These are phyloP conservation scores for Pipa parva DNA, from an alignment of 2,113 vertebrate genomes.

Conservation along the genomic window DNA sequence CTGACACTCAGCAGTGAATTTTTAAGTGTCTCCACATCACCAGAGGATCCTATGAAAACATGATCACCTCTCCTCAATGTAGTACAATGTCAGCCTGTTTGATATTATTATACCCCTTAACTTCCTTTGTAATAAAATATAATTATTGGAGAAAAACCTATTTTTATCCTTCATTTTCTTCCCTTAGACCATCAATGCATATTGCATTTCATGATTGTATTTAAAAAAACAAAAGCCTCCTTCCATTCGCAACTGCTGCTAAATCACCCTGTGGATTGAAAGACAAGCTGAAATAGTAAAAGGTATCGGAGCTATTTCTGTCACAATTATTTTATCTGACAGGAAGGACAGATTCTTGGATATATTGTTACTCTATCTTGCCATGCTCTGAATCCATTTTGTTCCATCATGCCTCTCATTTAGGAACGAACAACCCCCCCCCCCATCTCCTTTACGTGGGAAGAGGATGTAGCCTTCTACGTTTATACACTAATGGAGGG, in stretches of 20 bases:
- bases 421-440: not conserved
- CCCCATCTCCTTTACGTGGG: not conserved
- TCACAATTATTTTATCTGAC: conserved; percentile 20
- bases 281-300: conserved; percentile 4
- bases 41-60: no score
- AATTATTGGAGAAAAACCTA: not conserved
- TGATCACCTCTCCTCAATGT: no score
- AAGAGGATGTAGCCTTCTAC: no score
- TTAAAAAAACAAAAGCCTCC: not conserved
- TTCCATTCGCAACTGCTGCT: not conserved
- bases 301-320: conserved; percentile 2
- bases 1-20: no score
- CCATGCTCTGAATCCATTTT: no score
- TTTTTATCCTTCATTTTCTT: conserved; percentile 6
- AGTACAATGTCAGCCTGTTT: no score
- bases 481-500: not conserved
- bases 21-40: no score
- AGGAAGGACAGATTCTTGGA: not conserved
- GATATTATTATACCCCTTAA: no score
- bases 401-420: not conserved
- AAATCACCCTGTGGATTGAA: conserved; percentile 6
- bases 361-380: no score
- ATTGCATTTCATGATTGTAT: not conserved
- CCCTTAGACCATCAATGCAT: no score
- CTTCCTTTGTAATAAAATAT: not conserved